Percentiles rank a stretch among this genome's conserved stretches.
Conservation (phyloP, 30 jellyfish, hydroid and myxozoan genomes). For the Cassiopea xamachana region DNA sequence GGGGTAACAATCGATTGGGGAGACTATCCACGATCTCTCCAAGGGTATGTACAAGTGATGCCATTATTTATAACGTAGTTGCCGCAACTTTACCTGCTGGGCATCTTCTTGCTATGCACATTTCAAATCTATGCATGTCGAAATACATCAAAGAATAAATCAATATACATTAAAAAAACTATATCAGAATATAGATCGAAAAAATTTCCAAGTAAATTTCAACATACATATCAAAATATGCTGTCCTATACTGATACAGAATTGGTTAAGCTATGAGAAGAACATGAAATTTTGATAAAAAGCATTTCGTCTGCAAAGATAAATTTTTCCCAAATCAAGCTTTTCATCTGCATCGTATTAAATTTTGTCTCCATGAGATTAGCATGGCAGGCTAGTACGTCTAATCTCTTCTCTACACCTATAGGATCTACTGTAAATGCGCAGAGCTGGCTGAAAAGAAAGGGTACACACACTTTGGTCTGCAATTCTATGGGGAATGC, state of each 20-base stretch:
- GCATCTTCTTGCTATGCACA: not conserved
- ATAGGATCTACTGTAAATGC: slow-evolving; percentile 93
- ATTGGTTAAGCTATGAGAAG: too few relatives aligned
- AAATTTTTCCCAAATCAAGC: not conserved
- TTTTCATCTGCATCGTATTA: too few relatives aligned
- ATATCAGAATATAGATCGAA: not conserved
- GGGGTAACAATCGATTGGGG: slow-evolving; percentile 81
- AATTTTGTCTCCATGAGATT: too few relatives aligned
- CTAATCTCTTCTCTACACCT: too few relatives aligned
- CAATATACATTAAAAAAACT: too few relatives aligned
- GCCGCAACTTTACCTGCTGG: not conserved
- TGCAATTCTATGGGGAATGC: slow-evolving; percentile 97
- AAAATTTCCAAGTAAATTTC: too few relatives aligned
- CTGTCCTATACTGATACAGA: not conserved
- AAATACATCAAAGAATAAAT: too few relatives aligned
- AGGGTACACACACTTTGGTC: slow-evolving; percentile 81
- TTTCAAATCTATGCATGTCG: too few relatives aligned
- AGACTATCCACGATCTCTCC: slow-evolving; percentile 74
- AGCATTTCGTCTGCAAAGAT: too few relatives aligned
- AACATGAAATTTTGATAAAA: not conserved
- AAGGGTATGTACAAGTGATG: slow-evolving; percentile 49
- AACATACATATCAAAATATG: too few relatives aligned
- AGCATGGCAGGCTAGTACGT: too few relatives aligned
- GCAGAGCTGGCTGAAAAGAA: slow-evolving; percentile 63
- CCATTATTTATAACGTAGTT: not conserved